Evolutionary conservation across 2,113 vertebrate species (phyloP), one percentile per base, ranked within the genome.

Genomic region (Clarias macrocephalus): DNA sequence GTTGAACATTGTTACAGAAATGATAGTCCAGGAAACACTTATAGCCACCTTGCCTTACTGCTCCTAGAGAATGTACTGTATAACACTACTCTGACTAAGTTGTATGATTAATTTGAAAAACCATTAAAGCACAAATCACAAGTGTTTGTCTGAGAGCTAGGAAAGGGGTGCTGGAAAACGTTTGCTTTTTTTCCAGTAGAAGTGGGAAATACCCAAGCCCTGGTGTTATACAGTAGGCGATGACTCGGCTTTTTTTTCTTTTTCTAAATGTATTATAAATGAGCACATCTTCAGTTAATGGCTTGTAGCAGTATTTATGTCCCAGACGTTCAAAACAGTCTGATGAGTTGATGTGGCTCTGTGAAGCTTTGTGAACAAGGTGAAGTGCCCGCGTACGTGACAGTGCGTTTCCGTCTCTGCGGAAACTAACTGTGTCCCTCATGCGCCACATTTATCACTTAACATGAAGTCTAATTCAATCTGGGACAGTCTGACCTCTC

Each of bases 261-360:
- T 10, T 3, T 19, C 73, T 77, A 79, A 85, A 11, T 65, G 25
- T 19, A 65, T 65, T 56, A 54, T 54, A 30, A 73, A 84, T 54
- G 73, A 85, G 15, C 16, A 52, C 9, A 16, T 30, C 72, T 85
- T 85, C 75, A 77, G 0, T 85, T 60, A 30, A 65, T 63, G 63
- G 60, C 28, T 83, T 83, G 13, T 19, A 65, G 60, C 28, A 62
- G 59, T 19, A 66, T 76, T 79, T 77, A 75, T 77, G 37, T 77
- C 73, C 73, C 73, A 85, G 73, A 54, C 10, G 48, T 65, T 77
- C 57, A 48, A 73, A 72, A 85, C 84, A 85, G 68, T n/a, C 33
- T 63, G 57, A 76, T 85, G 57, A 62, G 56, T 59, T 42, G n/a
- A 15, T 70, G 65, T 15, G 30, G 9, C 68, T 60, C 54, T 85